These are phyloP conservation scores for Bemisia tabaci DNA, from an alignment of 1,140 invertebrate genomes.

Conservation along the genomic window DNA sequence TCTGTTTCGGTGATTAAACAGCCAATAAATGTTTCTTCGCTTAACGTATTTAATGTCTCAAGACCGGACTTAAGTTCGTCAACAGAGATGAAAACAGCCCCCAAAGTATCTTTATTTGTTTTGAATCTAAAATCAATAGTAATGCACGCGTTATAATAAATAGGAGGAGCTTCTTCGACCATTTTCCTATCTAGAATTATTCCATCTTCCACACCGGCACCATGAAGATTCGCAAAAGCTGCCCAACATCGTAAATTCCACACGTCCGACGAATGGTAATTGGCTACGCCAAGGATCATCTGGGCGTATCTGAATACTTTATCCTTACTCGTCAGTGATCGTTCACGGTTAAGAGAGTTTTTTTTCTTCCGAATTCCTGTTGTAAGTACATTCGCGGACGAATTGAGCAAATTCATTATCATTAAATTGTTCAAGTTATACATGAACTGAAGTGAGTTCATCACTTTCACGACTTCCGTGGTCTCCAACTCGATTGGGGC, in stretches of 20 bases:
- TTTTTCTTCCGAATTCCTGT: neutral
- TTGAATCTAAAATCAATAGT: neutral
- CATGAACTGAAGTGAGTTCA: neutral
- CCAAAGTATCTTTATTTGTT: neutral
- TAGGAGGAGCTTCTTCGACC: neutral
- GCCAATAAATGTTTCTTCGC: neutral
- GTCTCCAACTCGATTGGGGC: neutral
- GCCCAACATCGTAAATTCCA: neutral
- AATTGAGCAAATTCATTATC: neutral
- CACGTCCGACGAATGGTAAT: neutral
- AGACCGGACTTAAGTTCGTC: neutral
- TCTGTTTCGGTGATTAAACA: neutral
- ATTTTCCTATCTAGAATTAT: neutral
- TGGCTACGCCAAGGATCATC: neutral
- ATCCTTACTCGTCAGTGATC: neutral
- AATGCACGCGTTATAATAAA: neutral
- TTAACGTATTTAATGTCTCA: neutral
- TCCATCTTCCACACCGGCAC: neutral
- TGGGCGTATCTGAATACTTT: neutral
- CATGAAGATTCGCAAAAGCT: neutral
- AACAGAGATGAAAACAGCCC: neutral
- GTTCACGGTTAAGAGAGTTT: neutral
- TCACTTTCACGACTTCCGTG: neutral
- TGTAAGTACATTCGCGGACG: no score
- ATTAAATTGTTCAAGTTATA: neutral